Conservation (phyloP, 2,888 invertebrate species). For the Bellardia bayeri region DNA sequence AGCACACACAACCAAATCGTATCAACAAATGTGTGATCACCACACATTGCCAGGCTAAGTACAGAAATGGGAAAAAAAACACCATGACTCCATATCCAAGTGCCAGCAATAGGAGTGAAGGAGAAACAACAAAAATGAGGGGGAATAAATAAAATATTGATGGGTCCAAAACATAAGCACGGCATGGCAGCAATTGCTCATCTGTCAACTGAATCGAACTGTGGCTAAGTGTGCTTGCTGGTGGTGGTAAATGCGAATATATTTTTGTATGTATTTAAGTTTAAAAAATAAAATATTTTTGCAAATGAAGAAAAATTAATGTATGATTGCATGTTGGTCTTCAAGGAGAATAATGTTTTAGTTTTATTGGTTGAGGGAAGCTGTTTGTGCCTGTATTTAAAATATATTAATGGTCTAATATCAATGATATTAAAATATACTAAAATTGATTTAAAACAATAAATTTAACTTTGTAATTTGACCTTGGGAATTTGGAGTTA, state of each 20-base stretch:
- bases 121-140: slow-evolving; percentile 26
- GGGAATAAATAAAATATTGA: slow-evolving; percentile 68
- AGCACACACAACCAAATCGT: neutral
- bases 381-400: neutral
- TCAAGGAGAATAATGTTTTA: slow-evolving; percentile 12
- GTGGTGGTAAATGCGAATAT: slow-evolving; percentile 43
- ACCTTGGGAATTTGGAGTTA: no score
- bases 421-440: no score
- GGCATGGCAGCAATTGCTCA: slow-evolving; percentile 83
- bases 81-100: slow-evolving; percentile 6
- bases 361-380: slow-evolving; percentile 25
- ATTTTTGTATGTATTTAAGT: slow-evolving; percentile 10
- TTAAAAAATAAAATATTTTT: slow-evolving; percentile 48
- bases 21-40: slow-evolving; percentile 59
- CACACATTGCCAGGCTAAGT: slow-evolving; percentile 49
- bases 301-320: slow-evolving; percentile 22
- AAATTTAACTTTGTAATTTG: no score
- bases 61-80: slow-evolving; percentile 28
- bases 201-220: slow-evolving; percentile 78
- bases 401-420: no score
- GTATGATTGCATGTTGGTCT: slow-evolving; percentile 62
- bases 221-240: slow-evolving; percentile 48
- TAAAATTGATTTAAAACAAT: no score
- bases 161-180: slow-evolving; percentile 69
- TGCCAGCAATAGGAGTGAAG: slow-evolving; percentile 37